phyloP scores from a whole-genome alignment of 2,888 invertebrate genomes.

The Cheilosia variabilis region DNA sequence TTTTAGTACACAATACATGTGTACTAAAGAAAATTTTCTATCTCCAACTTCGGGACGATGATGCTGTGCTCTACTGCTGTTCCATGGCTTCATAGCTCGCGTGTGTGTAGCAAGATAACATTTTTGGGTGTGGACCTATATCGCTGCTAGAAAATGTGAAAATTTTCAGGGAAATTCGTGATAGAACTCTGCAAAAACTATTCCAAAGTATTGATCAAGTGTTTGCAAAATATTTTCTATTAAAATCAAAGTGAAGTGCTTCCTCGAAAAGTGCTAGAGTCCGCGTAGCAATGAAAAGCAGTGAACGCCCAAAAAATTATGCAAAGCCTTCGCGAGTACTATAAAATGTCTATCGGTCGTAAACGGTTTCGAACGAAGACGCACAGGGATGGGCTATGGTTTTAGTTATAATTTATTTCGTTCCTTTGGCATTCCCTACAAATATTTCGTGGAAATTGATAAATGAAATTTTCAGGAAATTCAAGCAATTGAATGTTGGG shows the following conservation, averaged over 20 bases:
- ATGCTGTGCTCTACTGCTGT: conserved; percentile 60
- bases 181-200: conserved; percentile 57
- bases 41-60: conserved; percentile 56
- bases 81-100: conserved; percentile 55
- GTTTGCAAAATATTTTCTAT: conserved; percentile 17
- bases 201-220: conserved; percentile 45
- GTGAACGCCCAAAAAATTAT: conserved; percentile 75
- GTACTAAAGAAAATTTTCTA: conserved; percentile 69
- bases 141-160: conserved; percentile 73
- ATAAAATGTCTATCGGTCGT: conserved; percentile 69
- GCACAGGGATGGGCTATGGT: conserved; percentile 56
- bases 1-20: conserved; percentile 68
- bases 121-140: conserved; percentile 74
- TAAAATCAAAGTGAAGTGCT: conserved; percentile 15
- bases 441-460: conserved; percentile 9
- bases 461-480: conserved; percentile 31
- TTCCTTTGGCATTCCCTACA: conserved; percentile 7
- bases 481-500: conserved; percentile 45
- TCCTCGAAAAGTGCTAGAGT: conserved; percentile 34
- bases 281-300: conserved; percentile 56
- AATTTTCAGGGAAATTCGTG: conserved; percentile 71
- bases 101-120: conserved; percentile 74
- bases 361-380: conserved; percentile 73
- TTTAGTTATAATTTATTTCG: conserved; percentile 2
- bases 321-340: conserved; percentile 66